These are phyloP conservation scores for Yponomeuta cagnagella DNA, from an alignment of 2,888 invertebrate species.

Conservation along the genomic window DNA sequence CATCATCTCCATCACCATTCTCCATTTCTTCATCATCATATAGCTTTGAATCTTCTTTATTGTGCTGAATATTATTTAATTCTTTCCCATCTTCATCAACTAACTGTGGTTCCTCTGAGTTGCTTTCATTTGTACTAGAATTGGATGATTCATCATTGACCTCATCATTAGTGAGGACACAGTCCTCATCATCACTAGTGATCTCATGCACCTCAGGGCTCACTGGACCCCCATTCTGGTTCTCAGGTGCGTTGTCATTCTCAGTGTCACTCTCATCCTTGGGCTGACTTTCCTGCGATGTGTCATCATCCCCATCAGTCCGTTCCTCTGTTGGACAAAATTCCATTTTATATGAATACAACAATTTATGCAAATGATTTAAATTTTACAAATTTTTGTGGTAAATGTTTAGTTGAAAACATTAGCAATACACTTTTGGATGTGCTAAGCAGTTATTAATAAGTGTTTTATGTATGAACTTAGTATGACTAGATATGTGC, in stretches of 20 bases:
- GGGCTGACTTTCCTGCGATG: conserved; percentile 67
- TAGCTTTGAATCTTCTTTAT: conserved; percentile 60
- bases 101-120: conserved; percentile 70
- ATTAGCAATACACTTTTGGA: not conserved
- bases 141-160: conserved; percentile 61
- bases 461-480: not conserved
- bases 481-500: not conserved
- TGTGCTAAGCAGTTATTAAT: not conserved
- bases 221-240: conserved; percentile 57
- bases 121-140: conserved; percentile 77
- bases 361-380: not conserved
- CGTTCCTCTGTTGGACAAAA: conserved; percentile 53
- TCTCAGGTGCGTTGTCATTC: conserved; percentile 46
- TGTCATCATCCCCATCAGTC: conserved; percentile 69
- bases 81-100: conserved; percentile 68
- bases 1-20: conserved; percentile 68
- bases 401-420: not conserved
- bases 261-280: conserved; percentile 43
- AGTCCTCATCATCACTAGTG: conserved; percentile 71
- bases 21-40: conserved; percentile 71
- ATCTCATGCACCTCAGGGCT: conserved; percentile 72
- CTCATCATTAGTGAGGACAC: conserved; percentile 58
- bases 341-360: not conserved
- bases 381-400: not conserved
- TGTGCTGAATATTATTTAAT: conserved; percentile 14